These are phyloP conservation scores for Cantharis nigra DNA, from an alignment of 2,888 invertebrate species.

Conservation along the genomic window DNA sequence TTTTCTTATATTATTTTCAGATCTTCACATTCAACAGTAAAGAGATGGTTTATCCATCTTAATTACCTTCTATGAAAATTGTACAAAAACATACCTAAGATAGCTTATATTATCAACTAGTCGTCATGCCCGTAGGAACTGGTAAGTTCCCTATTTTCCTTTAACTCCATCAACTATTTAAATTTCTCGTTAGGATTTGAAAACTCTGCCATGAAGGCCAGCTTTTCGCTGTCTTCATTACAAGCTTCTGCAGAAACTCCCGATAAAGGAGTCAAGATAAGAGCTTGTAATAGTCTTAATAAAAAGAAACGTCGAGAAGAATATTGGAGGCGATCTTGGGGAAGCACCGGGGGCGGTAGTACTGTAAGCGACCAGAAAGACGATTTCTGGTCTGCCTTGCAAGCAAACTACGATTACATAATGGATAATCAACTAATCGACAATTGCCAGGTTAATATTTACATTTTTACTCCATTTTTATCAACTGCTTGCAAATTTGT, in stretches of 20 bases:
- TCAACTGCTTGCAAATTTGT: background rate
- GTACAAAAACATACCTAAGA: constrained; percentile 15
- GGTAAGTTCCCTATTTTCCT: constrained; percentile 12
- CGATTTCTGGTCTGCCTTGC: constrained; percentile 90
- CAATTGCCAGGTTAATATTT: constrained; percentile 69
- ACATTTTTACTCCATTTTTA: background rate
- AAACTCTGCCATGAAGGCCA: constrained; percentile 73
- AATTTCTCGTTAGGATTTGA: constrained; percentile 61
- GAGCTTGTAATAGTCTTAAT: constrained; percentile 84
- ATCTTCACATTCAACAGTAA: constrained; percentile 6
- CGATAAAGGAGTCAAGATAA: constrained; percentile 62
- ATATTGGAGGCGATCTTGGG: constrained; percentile 79
- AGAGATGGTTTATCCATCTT: constrained; percentile 1
- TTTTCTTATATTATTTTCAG: constrained; percentile 25
- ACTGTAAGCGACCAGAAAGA: constrained; percentile 77
- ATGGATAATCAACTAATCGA: constrained; percentile 95
- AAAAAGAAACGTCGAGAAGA: constrained; percentile 66
- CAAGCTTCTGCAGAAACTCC: constrained; percentile 62
- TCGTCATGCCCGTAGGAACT: constrained; percentile 24
- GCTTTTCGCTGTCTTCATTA: constrained; percentile 82
- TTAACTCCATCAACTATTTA: background rate
- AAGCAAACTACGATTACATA: constrained; percentile 91
- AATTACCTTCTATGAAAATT: background rate
- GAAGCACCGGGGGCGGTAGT: constrained; percentile 66
- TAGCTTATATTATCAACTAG: constrained; percentile 4